Conservation (phyloP, 2,113 vertebrate species). For the Poicephalus meyeri region DNA sequence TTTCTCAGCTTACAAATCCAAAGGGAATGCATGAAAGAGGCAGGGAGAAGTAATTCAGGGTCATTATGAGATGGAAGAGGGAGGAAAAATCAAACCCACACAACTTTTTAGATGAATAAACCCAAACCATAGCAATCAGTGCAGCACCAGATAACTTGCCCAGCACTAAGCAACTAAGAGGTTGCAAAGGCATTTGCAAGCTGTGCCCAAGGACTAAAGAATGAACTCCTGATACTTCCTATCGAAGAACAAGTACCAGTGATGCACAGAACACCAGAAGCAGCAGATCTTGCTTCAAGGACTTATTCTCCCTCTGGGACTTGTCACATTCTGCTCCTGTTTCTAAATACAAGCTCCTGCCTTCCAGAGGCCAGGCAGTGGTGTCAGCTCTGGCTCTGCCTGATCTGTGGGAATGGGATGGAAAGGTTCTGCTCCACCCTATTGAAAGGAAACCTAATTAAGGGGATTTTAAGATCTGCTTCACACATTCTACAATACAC, state of each 20-base stretch:
- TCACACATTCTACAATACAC: background rate
- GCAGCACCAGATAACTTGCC: background rate
- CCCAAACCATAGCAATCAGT: background rate
- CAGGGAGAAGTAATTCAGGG: background rate
- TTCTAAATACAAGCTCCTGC: background rate
- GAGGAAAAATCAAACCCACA: background rate
- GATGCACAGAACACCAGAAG: background rate
- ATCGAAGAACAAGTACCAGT: background rate
- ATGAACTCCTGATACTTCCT: background rate
- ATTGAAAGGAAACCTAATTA: background rate
- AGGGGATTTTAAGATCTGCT: background rate
- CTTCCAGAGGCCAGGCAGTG: background rate
- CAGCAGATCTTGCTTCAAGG: background rate
- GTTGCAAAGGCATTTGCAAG: background rate
- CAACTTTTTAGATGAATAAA: background rate
- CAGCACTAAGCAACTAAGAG: background rate
- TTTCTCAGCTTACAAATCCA: background rate
- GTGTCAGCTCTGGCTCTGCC: background rate
- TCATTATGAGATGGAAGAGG: background rate
- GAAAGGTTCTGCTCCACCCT: background rate
- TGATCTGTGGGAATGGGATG: accelerated
- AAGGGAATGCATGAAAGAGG: background rate
- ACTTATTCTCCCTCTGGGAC: background rate
- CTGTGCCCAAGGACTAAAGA: background rate
- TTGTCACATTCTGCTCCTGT: background rate